Evolutionary conservation across 30 jellyfish, hydroid and myxozoan genomes (phyloP), one percentile per base, ranked within the genome.

Genomic region (Turritopsis rubra): DNA sequence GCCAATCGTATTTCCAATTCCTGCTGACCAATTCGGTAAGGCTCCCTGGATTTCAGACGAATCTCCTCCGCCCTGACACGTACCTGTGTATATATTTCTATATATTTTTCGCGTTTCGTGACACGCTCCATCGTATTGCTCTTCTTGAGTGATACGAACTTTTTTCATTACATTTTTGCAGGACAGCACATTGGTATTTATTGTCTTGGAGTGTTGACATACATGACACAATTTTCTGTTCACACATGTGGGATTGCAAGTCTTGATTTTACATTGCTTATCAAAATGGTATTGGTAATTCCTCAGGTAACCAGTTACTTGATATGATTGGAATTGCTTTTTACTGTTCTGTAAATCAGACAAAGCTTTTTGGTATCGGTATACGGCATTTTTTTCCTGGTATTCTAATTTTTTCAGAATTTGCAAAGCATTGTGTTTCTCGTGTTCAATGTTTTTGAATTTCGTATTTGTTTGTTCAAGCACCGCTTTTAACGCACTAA

Each of bases 51-150:
- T 29, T 29, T 29, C 85, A 20, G 77, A 53, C 13, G 52, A 23
- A 24, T 53, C 79, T 78, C 79, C 85, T 8, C 85, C 85, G 8
- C 81, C 80, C 30, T n/a, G 81, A 52, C 85, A 78, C 52, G 85
- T 78, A 23, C 85, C 85, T 8, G 85, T 78, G 85, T 78, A 78
- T 17, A 78, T 29, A 24, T 22, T 78, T 29, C 53, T 52, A 17
- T 78, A 53, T 24, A 78, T 28, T 16, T 29, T 29, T 53, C 16
- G 19, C 23, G 23, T 29, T 78, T 78, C 25, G 52, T 78, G 30
- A 29, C 85, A 78, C 8, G 85, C 77, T 21, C 52, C 85, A 18
- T 78, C 80, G 22, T 21, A 78, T 29, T 29, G 29, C 22, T 78
- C 85, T 29, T 78, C 79, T 53, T 78, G 85, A 8, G 85, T 78